Percentiles rank a stretch among this genome's conserved stretches.
Conservation (phyloP, 37 sponge, comb jelly and placozoan genomes). For the Hexactinellida sp. region DNA sequence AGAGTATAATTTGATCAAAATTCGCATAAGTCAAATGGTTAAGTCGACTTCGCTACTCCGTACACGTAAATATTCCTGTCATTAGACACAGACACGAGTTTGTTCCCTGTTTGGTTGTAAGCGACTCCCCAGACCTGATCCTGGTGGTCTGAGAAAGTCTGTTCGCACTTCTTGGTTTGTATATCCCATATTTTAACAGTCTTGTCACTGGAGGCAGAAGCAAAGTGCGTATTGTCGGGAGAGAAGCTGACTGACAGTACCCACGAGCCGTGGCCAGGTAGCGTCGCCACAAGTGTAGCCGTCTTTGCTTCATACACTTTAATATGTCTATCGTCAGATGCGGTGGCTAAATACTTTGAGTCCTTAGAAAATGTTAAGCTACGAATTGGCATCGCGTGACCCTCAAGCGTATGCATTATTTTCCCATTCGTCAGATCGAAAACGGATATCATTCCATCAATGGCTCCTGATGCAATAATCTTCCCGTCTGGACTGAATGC, state of each 20-base stretch:
- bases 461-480: constrained; percentile 81
- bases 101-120: constrained; percentile 51
- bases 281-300: constrained; percentile 54
- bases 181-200: constrained; percentile 93
- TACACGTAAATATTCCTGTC: constrained; percentile 67
- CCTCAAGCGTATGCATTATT: constrained; percentile 76
- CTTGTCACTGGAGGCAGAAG: constrained; percentile 72
- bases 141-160: constrained; percentile 45
- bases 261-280: constrained; percentile 94
- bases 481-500: constrained; percentile 95
- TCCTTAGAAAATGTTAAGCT: constrained; percentile 90
- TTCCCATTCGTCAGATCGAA: constrained; percentile 78
- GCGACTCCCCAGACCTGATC: constrained; percentile 82
- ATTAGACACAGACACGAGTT: constrained; percentile 86
- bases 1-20: too few relatives aligned
- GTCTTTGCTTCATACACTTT: constrained; percentile 70
- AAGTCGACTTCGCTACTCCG: background rate
- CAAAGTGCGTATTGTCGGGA: constrained; percentile 86
- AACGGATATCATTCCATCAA: constrained; percentile 84
- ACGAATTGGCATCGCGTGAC: constrained; percentile 93
- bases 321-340: constrained; percentile 89
- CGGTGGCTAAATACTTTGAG: constrained; percentile 76
- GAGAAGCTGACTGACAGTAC: constrained; percentile 85
- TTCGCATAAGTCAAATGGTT: too few relatives aligned
- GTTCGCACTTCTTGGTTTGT: constrained; percentile 58